These are phyloP conservation scores for Liodrosophila aerea DNA, from an alignment of 2,888 invertebrate genomes.

Conservation along the genomic window DNA sequence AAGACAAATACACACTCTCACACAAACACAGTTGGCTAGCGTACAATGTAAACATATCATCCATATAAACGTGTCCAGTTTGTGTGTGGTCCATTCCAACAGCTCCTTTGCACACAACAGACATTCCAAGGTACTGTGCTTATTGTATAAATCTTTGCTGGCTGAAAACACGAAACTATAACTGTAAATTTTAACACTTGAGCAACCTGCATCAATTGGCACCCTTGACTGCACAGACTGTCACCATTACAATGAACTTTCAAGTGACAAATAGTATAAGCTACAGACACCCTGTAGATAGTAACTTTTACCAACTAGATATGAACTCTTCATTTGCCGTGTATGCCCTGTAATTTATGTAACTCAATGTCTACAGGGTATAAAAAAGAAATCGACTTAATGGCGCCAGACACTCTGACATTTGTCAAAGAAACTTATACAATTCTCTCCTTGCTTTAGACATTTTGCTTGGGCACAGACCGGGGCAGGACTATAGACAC, in stretches of 20 bases:
- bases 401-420: constrained; percentile 43
- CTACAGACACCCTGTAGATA: constrained; percentile 5
- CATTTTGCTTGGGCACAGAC: constrained; percentile 13
- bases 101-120: constrained; percentile 8
- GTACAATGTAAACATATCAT: constrained; percentile 67
- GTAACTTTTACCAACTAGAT: no score
- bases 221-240: constrained; percentile 40
- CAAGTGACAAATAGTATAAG: constrained; percentile 19
- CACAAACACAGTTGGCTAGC: constrained; percentile 22
- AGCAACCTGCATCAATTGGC: constrained; percentile 40
- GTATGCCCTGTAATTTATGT: no score
- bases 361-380: no score
- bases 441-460: constrained; percentile 1
- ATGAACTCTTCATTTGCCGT: no score
- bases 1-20: constrained; percentile 36
- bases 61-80: constrained; percentile 63
- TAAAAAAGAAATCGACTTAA: constrained; percentile 47
- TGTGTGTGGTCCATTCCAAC: constrained; percentile 20
- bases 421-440: neutral
- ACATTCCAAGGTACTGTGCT: constrained; percentile 56
- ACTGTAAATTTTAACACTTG: constrained; percentile 65
- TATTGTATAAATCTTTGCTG: constrained; percentile 53
- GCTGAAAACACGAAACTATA: constrained; percentile 48
- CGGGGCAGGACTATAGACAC: constrained; percentile 14
- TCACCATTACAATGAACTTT: constrained; percentile 55